Percentiles rank a stretch among this genome's conserved stretches.
phyloP scores from a whole-genome alignment of 2,888 invertebrate genomes.

The Sclerodermus sp. region DNA sequence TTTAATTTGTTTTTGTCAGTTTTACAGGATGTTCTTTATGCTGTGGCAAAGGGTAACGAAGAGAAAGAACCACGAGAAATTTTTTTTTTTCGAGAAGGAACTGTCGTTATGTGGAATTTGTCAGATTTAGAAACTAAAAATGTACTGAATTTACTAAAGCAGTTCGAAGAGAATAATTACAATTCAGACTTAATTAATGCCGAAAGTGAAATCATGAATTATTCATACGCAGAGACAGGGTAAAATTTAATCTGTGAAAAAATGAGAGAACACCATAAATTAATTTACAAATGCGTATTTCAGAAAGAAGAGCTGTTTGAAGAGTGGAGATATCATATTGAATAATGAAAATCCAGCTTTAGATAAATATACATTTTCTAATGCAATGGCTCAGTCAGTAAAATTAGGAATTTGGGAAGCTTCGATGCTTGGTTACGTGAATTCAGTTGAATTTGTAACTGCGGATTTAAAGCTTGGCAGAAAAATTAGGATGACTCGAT shows the following conservation, averaged over 20 bases:
- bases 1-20: slow-evolving; percentile 41
- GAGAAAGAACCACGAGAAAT: slow-evolving; percentile 79
- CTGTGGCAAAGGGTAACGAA: slow-evolving; percentile 81
- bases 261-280: not conserved
- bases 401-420: slow-evolving; percentile 95
- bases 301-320: slow-evolving; percentile 57
- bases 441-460: slow-evolving; percentile 79
- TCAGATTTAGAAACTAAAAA: slow-evolving; percentile 77
- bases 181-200: slow-evolving; percentile 68
- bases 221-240: slow-evolving; percentile 66
- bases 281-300: slow-evolving; percentile 10
- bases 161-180: slow-evolving; percentile 73
- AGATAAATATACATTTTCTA: slow-evolving; percentile 92
- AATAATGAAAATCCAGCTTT: slow-evolving; percentile 64
- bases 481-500: slow-evolving; percentile 69
- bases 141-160: slow-evolving; percentile 72
- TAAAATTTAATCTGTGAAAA: slow-evolving; percentile 32
- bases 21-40: slow-evolving; percentile 77
- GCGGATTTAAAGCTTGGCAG: slow-evolving; percentile 77
- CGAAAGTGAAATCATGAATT: slow-evolving; percentile 85
- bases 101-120: slow-evolving; percentile 89
- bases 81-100: slow-evolving; percentile 89
- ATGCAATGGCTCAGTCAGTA: slow-evolving; percentile 91
- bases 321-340: slow-evolving; percentile 60
- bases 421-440: slow-evolving; percentile 78